Evolutionary conservation across 1,140 invertebrate genomes (phyloP).

Genomic region (Zaprionus taronus): DNA sequence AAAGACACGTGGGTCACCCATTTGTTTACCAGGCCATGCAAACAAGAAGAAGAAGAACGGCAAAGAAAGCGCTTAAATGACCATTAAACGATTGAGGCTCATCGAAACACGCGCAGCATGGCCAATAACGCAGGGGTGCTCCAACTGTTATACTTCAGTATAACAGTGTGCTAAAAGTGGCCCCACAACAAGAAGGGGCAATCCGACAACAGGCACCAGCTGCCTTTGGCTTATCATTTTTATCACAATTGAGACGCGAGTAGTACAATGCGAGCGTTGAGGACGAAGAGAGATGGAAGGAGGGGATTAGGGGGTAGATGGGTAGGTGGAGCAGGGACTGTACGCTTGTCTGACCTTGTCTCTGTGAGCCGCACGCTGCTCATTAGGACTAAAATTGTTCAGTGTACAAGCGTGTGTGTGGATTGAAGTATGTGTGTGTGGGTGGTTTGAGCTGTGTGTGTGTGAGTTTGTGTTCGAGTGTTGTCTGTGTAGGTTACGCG

Average conservation of each 20-base stretch:
- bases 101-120: constrained; percentile 45
- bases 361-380: constrained; percentile 53
- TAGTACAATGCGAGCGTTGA: constrained; percentile 21
- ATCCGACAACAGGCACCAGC: constrained; percentile 26
- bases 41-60: background rate
- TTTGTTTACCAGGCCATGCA: constrained; percentile 52
- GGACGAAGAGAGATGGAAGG: background rate
- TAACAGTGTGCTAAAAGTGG: constrained; percentile 64
- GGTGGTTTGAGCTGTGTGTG: constrained; percentile 1
- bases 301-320: background rate
- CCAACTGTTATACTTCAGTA: constrained; percentile 54
- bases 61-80: constrained; percentile 45
- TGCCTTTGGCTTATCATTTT: constrained; percentile 71
- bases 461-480: background rate
- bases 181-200: background rate
- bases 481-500: constrained; percentile 7
- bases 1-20: constrained; percentile 24
- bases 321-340: background rate
- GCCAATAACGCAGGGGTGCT: constrained; percentile 3
- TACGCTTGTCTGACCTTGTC: constrained; percentile 61
- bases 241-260: constrained; percentile 41
- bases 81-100: constrained; percentile 40
- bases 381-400: constrained; percentile 69
- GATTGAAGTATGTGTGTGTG: background rate
- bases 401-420: background rate